A percentile compares a stretch with the other conserved stretches of the same genome.
phyloP scores from a whole-genome alignment of 2,888 invertebrate species.

The Molanna angustata region DNA sequence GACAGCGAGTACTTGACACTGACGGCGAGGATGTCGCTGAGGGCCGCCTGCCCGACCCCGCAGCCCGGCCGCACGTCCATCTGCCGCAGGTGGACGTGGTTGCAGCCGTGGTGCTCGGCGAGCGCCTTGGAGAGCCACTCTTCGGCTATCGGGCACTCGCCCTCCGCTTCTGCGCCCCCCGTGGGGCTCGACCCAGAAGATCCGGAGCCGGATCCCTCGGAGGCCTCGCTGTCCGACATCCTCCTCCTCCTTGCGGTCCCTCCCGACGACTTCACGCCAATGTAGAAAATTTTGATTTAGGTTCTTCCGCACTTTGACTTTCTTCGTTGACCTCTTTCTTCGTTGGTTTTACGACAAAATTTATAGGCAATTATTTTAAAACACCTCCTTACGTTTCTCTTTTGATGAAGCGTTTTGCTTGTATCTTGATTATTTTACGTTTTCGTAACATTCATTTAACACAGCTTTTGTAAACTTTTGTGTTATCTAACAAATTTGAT shows the following conservation, averaged over 20 bases:
- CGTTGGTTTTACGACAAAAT: no score
- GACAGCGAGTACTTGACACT: constrained; percentile 52
- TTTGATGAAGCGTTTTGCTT: no score
- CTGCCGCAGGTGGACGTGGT: constrained; percentile 30
- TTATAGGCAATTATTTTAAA: no score
- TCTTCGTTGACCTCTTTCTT: no score
- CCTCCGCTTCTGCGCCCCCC: constrained; percentile 15
- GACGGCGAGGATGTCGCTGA: constrained; percentile 79
- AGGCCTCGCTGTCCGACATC: constrained; percentile 28
- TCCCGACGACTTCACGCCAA: not conserved
- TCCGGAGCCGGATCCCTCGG: constrained; percentile 20
- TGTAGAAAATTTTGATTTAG: constrained; percentile 6
- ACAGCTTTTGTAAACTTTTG: no score
- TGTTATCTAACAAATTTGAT: no score
- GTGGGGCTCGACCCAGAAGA: constrained; percentile 12
- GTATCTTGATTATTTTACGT: no score
- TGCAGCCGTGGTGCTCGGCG: constrained; percentile 45
- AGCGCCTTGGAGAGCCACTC: constrained; percentile 51
- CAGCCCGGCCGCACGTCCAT: constrained; percentile 50
- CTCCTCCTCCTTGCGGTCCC: not conserved
- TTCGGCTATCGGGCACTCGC: constrained; percentile 38
- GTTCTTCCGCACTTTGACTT: not conserved
- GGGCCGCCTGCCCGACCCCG: constrained; percentile 66
- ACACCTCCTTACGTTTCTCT: no score
- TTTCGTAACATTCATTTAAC: no score